These are phyloP conservation scores for Drepanosiphum platanoidis DNA, from an alignment of 2,888 invertebrate species.

Conservation along the genomic window DNA sequence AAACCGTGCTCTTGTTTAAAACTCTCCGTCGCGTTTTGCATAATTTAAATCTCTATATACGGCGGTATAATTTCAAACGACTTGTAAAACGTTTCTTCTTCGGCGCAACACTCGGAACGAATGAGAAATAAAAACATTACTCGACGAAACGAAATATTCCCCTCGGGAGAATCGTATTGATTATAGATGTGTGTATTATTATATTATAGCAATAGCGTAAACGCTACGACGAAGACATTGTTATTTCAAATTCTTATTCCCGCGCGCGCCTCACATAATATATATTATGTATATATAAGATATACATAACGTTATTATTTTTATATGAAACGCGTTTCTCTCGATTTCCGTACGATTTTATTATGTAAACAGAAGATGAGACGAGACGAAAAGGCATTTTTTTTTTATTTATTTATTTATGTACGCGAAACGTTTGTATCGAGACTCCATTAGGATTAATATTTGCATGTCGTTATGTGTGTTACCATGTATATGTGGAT, in stretches of 20 bases:
- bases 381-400: background rate
- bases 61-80: background rate
- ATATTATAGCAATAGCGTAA: background rate
- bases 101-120: background rate
- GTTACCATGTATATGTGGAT: background rate
- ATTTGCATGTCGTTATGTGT: background rate
- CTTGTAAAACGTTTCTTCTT: background rate
- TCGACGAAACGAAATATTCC: background rate
- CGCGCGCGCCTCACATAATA: background rate
- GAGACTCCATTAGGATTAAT: slow-evolving; percentile 34
- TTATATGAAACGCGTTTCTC: no score
- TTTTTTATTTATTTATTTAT: slow-evolving; percentile 3
- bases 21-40: no score
- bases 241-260: background rate
- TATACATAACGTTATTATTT: background rate
- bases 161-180: background rate
- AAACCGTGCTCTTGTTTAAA: no score
- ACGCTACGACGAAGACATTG: background rate
- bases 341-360: background rate
- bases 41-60: no score
- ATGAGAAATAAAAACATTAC: background rate
- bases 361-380: background rate
- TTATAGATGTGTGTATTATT: no score
- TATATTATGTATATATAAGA: background rate
- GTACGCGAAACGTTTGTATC: background rate